Evolutionary conservation across 2,113 vertebrate genomes (phyloP).

Genomic region (Scartelaos histophorus): DNA sequence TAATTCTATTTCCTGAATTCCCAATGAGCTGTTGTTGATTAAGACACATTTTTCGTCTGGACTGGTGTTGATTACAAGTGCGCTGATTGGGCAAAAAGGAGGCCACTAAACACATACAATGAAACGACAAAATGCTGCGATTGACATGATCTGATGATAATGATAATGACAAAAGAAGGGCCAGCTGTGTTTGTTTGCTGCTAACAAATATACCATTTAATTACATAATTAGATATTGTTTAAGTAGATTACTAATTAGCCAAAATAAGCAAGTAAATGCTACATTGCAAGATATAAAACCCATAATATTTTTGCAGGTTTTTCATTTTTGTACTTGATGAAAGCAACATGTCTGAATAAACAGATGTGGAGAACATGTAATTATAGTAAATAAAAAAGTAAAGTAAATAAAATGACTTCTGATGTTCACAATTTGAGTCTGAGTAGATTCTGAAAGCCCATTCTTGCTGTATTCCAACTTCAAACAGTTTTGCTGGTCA

Average conservation of each 20-base stretch:
- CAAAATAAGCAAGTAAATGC: too few relatives aligned
- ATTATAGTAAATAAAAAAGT: neutral
- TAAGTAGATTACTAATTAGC: neutral
- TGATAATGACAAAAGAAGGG: constrained; percentile 21
- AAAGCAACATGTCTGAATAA: neutral
- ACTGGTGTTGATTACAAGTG: constrained; percentile 18
- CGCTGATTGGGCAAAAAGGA: constrained; percentile 2
- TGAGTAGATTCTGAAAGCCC: neutral
- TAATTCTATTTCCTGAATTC: constrained; percentile 25
- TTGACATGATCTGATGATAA: constrained; percentile 9
- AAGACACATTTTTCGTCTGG: constrained; percentile 14
- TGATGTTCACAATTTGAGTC: neutral
- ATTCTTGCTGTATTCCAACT: neutral
- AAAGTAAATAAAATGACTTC: too few relatives aligned
- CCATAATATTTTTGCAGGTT: neutral
- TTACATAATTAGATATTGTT: neutral
- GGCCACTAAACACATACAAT: neutral
- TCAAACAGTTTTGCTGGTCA: neutral
- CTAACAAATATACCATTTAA: constrained; percentile 10
- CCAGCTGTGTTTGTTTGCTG: constrained; percentile 43
- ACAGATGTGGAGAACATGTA: neutral
- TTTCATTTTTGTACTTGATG: neutral
- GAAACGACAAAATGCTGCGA: constrained; percentile 10
- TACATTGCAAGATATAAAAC: too few relatives aligned
- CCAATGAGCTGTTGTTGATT: constrained; percentile 26